Percentiles rank a stretch among this genome's conserved stretches.
Evolutionary conservation across 2,113 vertebrate genomes (phyloP).

Genomic region (Panthera leo): DNA sequence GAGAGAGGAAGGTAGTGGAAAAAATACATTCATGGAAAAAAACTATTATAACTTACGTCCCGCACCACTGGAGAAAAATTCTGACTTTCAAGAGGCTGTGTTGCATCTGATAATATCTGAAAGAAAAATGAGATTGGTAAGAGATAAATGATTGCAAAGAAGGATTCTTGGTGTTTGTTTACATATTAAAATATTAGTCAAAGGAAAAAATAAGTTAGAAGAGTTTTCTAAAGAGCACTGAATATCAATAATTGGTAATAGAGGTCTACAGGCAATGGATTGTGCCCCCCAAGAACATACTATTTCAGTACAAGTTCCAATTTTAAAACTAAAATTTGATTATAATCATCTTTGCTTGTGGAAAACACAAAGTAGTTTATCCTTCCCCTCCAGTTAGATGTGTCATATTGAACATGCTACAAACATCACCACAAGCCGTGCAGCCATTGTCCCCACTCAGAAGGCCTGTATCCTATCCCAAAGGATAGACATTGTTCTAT

Average conservation of each 20-base stretch:
- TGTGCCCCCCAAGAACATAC: neutral
- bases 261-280: neutral
- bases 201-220: constrained; percentile 19
- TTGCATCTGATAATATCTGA: constrained; percentile 94
- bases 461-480: neutral
- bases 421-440: neutral
- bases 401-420: neutral
- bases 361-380: neutral
- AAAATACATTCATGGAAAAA: neutral
- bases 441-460: neutral
- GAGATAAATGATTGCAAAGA: constrained; percentile 34
- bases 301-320: neutral
- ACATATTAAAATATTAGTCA: neutral
- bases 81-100: constrained; percentile 91
- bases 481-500: neutral
- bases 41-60: constrained; percentile 90
- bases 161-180: neutral
- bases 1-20: neutral
- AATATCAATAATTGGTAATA: neutral
- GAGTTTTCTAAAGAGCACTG: neutral
- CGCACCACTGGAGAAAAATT: constrained; percentile 93
- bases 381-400: neutral
- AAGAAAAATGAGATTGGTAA: constrained; percentile 54
- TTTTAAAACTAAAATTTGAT: constrained; percentile 44
- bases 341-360: neutral